Percentiles rank a stretch among this genome's conserved stretches.
Evolutionary conservation across 2,113 vertebrate species (phyloP).

Genomic region (Gyps fulvus): DNA sequence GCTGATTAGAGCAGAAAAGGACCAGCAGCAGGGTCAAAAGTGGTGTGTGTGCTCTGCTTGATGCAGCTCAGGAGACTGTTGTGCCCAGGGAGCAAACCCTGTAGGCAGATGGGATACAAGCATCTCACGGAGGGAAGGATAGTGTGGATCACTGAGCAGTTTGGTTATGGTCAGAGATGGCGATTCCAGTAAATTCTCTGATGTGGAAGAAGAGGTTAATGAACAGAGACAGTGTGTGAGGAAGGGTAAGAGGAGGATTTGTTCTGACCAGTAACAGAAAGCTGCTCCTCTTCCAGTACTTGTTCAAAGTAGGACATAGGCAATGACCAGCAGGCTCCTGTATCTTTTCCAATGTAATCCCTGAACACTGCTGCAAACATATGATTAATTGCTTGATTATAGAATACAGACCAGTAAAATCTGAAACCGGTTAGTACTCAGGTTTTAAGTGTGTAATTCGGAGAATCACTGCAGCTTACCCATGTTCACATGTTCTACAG

Average conservation of each 20-base stretch:
- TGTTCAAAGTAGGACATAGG: neutral
- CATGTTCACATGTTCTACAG: neutral
- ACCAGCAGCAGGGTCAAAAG: neutral
- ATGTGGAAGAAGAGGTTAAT: neutral
- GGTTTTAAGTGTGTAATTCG: neutral
- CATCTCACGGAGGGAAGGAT: neutral
- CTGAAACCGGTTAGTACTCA: neutral
- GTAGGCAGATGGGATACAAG: neutral
- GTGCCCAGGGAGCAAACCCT: neutral
- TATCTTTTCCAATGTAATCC: neutral
- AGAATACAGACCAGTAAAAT: neutral
- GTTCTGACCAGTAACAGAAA: neutral
- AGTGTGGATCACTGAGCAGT: neutral
- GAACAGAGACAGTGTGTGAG: neutral
- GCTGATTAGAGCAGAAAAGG: neutral
- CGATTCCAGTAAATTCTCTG: neutral
- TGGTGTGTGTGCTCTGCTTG: fast-evolving
- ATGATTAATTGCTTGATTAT: neutral
- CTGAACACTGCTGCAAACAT: neutral
- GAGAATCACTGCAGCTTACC: neutral
- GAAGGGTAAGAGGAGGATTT: neutral
- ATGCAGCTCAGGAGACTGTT: neutral
- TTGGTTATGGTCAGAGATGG: neutral
- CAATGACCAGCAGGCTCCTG: neutral
- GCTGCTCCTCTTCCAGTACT: neutral